These are phyloP conservation scores for Pangasius macronema DNA, from an alignment of 2,797 vertebrate species.

Conservation along the genomic window DNA sequence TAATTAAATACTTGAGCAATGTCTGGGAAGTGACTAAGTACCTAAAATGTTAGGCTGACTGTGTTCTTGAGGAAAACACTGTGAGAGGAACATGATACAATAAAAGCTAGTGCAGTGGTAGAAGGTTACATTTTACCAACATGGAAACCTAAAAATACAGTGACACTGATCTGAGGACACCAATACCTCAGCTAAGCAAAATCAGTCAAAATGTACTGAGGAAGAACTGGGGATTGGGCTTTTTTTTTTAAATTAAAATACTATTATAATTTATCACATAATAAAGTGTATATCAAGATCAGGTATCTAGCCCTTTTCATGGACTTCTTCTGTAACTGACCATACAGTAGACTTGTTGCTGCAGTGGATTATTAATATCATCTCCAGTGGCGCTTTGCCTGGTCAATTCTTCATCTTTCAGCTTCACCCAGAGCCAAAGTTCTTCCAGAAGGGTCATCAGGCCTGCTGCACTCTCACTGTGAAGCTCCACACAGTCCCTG, in stretches of 20 bases:
- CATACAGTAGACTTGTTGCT: slow-evolving; percentile 77
- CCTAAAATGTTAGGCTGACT: background rate
- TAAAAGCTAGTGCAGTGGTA: background rate
- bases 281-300: background rate
- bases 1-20: background rate
- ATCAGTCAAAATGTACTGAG: background rate
- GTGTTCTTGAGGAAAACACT: background rate
- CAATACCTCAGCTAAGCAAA: background rate
- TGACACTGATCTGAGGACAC: background rate
- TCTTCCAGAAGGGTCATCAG: slow-evolving; percentile 79
- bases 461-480: slow-evolving; percentile 78
- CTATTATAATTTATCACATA: background rate
- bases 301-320: background rate
- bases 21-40: background rate
- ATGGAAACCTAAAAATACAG: background rate
- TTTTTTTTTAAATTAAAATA: background rate
- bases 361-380: slow-evolving; percentile 75
- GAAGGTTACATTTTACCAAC: background rate
- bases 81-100: background rate
- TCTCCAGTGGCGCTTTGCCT: slow-evolving; percentile 78
- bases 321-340: slow-evolving; percentile 65
- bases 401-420: slow-evolving; percentile 78
- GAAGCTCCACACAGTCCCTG: slow-evolving; percentile 79
- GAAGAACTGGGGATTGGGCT: background rate
- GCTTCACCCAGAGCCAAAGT: slow-evolving; percentile 78